Conservation (phyloP, 2,797 vertebrate species). For the Lycodopsis pacificus region DNA sequence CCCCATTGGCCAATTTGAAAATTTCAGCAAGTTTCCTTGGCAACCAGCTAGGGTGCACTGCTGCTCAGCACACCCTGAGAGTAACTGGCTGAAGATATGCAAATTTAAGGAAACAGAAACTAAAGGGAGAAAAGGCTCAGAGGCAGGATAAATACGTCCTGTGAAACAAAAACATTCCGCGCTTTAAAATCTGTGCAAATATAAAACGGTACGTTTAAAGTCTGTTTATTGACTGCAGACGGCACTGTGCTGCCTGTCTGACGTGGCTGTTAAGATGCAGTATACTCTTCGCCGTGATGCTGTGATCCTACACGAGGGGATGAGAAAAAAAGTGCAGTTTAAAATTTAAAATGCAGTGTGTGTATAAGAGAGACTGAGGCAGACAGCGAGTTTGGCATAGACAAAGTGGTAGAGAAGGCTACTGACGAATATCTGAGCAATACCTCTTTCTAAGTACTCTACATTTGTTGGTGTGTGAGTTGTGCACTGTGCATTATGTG, state of each 20-base stretch:
- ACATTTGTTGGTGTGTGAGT: constrained; percentile 3
- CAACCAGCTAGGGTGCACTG: constrained; percentile 55
- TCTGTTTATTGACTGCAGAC: constrained; percentile 41
- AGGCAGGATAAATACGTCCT: constrained; percentile 24
- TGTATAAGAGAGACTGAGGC: constrained; percentile 12
- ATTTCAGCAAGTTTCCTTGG: constrained; percentile 69
- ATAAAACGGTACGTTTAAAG: constrained; percentile 8
- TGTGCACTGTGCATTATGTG: not conserved
- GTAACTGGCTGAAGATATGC: constrained; percentile 58
- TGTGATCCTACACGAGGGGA: constrained; percentile 14
- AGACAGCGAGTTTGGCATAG: constrained; percentile 21
- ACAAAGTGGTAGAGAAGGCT: constrained; percentile 14
- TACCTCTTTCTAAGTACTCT: constrained; percentile 2
- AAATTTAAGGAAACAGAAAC: constrained; percentile 56
- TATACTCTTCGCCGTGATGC: constrained; percentile 34
- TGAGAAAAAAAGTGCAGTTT: constrained; percentile 48
- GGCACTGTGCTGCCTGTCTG: constrained; percentile 33
- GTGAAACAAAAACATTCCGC: constrained; percentile 2
- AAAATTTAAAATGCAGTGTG: constrained; percentile 49
- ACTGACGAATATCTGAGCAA: constrained; percentile 17
- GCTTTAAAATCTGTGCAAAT: not conserved
- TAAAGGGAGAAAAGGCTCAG: constrained; percentile 26
- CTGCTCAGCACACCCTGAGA: constrained; percentile 52
- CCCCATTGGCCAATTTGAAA: constrained; percentile 42
- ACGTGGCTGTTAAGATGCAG: constrained; percentile 56